Conservation (phyloP, 2,113 vertebrate species). For the Mesoclemmys tuberculata region DNA sequence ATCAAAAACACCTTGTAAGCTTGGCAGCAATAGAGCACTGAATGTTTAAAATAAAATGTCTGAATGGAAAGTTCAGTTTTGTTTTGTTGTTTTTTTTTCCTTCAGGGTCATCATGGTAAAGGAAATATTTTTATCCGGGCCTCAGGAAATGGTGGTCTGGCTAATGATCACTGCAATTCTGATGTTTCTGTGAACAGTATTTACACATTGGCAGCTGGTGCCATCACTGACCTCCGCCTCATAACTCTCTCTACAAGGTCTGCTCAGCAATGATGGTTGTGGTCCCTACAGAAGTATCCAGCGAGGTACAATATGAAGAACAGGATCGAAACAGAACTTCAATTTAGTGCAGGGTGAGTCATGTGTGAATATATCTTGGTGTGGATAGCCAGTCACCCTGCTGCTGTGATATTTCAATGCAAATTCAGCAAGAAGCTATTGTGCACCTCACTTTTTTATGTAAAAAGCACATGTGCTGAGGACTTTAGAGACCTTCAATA, state of each 20-base stretch:
- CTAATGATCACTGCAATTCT: constrained; percentile 30
- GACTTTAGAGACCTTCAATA: neutral
- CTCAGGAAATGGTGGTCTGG: constrained; percentile 82
- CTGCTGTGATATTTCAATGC: neutral
- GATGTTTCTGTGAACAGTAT: constrained; percentile 65
- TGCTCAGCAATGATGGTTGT: neutral
- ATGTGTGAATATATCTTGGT: neutral
- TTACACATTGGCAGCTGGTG: constrained; percentile 37
- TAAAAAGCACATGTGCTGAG: neutral
- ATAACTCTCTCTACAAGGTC: neutral
- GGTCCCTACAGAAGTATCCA: constrained; percentile 22
- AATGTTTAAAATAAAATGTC: constrained; percentile 72
- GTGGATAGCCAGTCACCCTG: neutral
- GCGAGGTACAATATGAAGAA: neutral
- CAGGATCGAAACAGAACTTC: neutral
- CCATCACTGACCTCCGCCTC: neutral
- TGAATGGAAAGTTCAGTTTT: constrained; percentile 74
- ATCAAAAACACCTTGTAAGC: constrained; percentile 70
- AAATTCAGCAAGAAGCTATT: neutral
- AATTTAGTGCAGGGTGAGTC: neutral
- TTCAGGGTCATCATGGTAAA: constrained; percentile 73
- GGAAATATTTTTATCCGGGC: constrained; percentile 82
- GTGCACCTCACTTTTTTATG: neutral
- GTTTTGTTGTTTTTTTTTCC: constrained; percentile 74
- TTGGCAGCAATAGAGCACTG: constrained; percentile 59